A percentile compares a stretch with the other conserved stretches of the same genome.
Conservation (phyloP, 2,888 invertebrate species). For the Minunthozetes semirufus region DNA sequence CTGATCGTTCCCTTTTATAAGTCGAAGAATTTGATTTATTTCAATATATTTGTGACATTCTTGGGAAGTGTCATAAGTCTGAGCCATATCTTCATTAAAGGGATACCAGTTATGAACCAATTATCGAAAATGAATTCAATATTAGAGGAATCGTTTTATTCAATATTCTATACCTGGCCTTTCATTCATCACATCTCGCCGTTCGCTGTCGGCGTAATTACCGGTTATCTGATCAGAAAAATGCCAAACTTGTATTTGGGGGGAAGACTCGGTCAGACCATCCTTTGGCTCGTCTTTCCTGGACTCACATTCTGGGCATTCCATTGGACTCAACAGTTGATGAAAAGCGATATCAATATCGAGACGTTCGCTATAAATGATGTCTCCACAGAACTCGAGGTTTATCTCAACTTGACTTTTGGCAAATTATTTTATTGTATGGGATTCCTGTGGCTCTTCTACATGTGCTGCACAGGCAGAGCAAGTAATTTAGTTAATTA, state of each 20-base stretch:
- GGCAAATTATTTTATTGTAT: slow-evolving; percentile 30
- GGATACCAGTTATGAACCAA: slow-evolving; percentile 32
- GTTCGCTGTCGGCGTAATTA: slow-evolving; percentile 29
- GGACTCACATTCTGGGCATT: slow-evolving; percentile 16
- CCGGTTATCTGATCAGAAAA: slow-evolving; percentile 31
- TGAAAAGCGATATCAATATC: not conserved
- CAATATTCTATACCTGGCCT: slow-evolving; percentile 36
- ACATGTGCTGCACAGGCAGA: slow-evolving; percentile 32
- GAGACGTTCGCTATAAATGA: slow-evolving; percentile 5
- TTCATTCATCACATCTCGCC: slow-evolving; percentile 36
- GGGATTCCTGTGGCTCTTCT: slow-evolving; percentile 32
- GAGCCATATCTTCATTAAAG: slow-evolving; percentile 20
- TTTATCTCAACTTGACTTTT: slow-evolving; percentile 32
- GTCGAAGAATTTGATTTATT: not conserved
- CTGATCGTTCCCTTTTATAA: slow-evolving; percentile 29
- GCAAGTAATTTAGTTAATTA: not conserved
- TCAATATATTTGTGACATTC: not conserved
- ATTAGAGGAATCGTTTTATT: slow-evolving; percentile 34
- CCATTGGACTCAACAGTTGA: slow-evolving; percentile 32
- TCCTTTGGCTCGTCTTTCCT: slow-evolving; percentile 30
- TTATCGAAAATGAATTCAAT: slow-evolving; percentile 29
- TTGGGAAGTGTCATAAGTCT: slow-evolving; percentile 7
- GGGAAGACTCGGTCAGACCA: slow-evolving; percentile 21
- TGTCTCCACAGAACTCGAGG: slow-evolving; percentile 22
- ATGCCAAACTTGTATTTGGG: slow-evolving; percentile 30